phyloP scores from a whole-genome alignment of 2,888 invertebrate species.

The Drosophila birchii region DNA sequence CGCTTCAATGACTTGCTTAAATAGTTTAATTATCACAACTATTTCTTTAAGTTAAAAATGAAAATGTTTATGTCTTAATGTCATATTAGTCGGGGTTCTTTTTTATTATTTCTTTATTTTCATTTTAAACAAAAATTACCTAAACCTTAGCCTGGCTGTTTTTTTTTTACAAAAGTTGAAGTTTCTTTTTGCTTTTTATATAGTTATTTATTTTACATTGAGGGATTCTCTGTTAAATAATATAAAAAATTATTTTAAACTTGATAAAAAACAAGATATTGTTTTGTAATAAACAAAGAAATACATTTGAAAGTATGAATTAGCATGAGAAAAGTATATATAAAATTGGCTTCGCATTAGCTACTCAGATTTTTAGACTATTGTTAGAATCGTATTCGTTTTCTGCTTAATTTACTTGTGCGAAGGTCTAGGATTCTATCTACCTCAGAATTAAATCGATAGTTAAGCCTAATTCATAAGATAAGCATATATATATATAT shows the following conservation, averaged over 20 bases:
- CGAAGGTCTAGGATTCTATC: not conserved
- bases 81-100: not conserved
- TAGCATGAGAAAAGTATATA: not conserved
- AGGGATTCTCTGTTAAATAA: not conserved
- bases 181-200: not conserved
- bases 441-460: slow-evolving; percentile 32
- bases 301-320: not conserved
- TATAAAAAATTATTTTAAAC: not conserved
- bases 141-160: not conserved
- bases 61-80: not conserved
- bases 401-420: slow-evolving; percentile 14
- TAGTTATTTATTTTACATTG: not conserved
- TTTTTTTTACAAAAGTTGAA: slow-evolving; percentile 4
- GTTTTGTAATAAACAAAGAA: not conserved
- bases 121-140: not conserved
- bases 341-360: not conserved
- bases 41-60: slow-evolving; percentile 8
- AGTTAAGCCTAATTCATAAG: slow-evolving; percentile 59
- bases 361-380: not conserved
- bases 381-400: not conserved
- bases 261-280: not conserved
- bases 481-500: slow-evolving; percentile 33
- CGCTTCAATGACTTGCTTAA: slow-evolving; percentile 10
- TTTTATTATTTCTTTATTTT: not conserved
- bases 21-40: slow-evolving; percentile 16